Conservation (phyloP, 2,888 invertebrate genomes). For the Anarsia innoxiella region DNA sequence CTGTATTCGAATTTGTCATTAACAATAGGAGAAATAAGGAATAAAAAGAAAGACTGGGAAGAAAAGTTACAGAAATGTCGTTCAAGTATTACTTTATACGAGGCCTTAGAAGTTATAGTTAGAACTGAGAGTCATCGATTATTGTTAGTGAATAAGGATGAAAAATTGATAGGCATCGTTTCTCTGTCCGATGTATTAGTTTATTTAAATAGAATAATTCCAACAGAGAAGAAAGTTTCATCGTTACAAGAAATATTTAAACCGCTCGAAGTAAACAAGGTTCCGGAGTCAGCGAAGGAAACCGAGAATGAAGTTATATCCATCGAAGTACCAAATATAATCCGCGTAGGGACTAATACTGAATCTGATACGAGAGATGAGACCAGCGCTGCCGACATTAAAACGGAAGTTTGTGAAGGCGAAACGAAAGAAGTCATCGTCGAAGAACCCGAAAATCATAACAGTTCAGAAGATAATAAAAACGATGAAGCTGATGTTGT, state of each 20-base stretch:
- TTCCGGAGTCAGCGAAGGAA: slow-evolving; percentile 60
- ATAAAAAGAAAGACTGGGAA: slow-evolving; percentile 92
- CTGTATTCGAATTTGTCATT: slow-evolving; percentile 93
- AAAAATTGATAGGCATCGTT: slow-evolving; percentile 66
- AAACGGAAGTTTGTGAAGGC: slow-evolving; percentile 15
- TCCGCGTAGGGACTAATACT: slow-evolving; percentile 6
- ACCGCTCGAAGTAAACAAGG: slow-evolving; percentile 65
- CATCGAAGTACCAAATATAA: slow-evolving; percentile 51
- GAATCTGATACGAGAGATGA: slow-evolving; percentile 13
- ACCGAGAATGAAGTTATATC: slow-evolving; percentile 61
- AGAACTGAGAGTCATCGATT: slow-evolving; percentile 86
- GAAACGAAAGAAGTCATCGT: slow-evolving; percentile 21
- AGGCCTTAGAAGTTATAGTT: slow-evolving; percentile 93
- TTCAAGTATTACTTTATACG: slow-evolving; percentile 87
- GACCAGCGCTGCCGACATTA: slow-evolving; percentile 11
- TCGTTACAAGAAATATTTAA: slow-evolving; percentile 68
- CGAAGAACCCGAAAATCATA: slow-evolving; percentile 19
- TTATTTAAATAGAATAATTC: slow-evolving; percentile 70
- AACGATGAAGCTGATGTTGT: slow-evolving; percentile 13
- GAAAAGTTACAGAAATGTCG: slow-evolving; percentile 93
- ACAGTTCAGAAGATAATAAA: slow-evolving; percentile 18
- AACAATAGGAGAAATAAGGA: slow-evolving; percentile 88
- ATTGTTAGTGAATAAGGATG: slow-evolving; percentile 68
- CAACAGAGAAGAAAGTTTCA: slow-evolving; percentile 64
- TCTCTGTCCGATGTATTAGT: slow-evolving; percentile 68